A percentile compares a stretch with the other conserved stretches of the same genome.
Conservation (phyloP, 1,140 invertebrate genomes). For the Campoletis sonorensis region DNA sequence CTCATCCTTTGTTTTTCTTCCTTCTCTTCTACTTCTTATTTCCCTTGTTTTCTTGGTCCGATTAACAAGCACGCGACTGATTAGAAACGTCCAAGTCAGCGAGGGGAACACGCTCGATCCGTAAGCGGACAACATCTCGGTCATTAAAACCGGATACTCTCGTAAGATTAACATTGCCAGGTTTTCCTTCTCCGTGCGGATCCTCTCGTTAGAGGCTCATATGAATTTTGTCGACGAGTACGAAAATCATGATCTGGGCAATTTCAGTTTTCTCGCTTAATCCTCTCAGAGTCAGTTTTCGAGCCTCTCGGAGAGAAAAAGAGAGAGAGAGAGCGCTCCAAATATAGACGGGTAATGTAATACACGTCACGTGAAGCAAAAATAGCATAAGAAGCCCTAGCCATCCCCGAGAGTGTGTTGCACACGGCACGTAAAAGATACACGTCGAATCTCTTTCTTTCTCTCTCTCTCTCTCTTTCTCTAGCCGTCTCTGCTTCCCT, state of each 20-base stretch:
- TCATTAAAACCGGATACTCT: background rate
- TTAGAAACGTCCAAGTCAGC: too few relatives aligned
- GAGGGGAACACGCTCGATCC: background rate
- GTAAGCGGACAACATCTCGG: constrained; percentile 22
- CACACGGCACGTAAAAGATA: constrained; percentile 69
- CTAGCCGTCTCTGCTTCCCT: too few relatives aligned
- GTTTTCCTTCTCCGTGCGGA: background rate
- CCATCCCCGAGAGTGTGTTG: constrained; percentile 63
- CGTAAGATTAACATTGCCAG: too few relatives aligned
- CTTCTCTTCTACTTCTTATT: background rate
- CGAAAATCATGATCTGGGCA: background rate
- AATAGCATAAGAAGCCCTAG: constrained; percentile 72
- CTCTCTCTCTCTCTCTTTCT: too few relatives aligned
- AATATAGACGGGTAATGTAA: constrained; percentile 76
- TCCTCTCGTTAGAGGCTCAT: background rate
- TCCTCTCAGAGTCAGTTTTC: background rate
- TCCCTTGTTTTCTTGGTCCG: background rate
- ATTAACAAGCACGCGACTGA: background rate
- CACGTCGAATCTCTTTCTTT: constrained; percentile 24
- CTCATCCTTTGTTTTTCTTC: constrained; percentile 18
- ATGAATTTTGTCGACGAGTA: background rate
- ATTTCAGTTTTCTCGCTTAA: background rate
- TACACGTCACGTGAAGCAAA: constrained; percentile 73
- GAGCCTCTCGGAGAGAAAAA: background rate
- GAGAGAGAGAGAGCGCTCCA: constrained; percentile 57